A percentile compares a stretch with the other conserved stretches of the same genome.
Conservation (phyloP, 2,888 invertebrate species). For the Sesia bembeciformis region DNA sequence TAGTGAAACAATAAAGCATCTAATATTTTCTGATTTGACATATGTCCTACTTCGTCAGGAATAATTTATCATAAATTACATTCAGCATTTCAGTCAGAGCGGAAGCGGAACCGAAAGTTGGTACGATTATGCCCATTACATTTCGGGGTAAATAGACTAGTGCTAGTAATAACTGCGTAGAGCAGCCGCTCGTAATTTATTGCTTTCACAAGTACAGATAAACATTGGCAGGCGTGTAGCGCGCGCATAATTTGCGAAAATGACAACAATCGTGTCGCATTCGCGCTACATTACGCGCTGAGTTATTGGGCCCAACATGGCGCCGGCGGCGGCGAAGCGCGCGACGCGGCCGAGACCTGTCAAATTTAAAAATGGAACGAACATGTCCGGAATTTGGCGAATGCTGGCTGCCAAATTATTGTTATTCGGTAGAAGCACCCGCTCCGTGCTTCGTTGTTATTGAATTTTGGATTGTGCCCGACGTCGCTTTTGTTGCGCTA, state of each 20-base stretch:
- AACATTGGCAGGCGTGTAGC: conserved; percentile 60
- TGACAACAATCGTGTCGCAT: conserved; percentile 64
- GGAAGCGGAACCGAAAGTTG: not conserved
- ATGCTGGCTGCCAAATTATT: conserved; percentile 68
- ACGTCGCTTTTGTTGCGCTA: conserved; percentile 42
- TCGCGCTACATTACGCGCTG: conserved; percentile 60
- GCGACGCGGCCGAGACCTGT: conserved; percentile 47
- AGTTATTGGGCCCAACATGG: conserved; percentile 31
- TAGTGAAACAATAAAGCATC: no score
- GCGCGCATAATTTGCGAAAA: conserved; percentile 65
- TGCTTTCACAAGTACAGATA: conserved; percentile 58
- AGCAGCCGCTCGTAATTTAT: conserved; percentile 49
- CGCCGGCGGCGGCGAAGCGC: conserved; percentile 9
- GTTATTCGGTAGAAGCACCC: conserved; percentile 54
- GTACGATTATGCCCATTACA: conserved; percentile 2
- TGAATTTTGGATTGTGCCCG: conserved; percentile 58
- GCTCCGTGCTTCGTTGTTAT: conserved; percentile 49
- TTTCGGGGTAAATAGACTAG: conserved; percentile 19
- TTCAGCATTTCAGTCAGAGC: not conserved
- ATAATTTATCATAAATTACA: no score
- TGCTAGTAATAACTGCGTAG: conserved; percentile 43
- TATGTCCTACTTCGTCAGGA: no score
- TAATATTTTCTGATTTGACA: no score
- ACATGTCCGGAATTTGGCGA: conserved; percentile 64
- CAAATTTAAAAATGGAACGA: conserved; percentile 71